Conservation (phyloP, 2,113 vertebrate genomes). For the Parus major region DNA sequence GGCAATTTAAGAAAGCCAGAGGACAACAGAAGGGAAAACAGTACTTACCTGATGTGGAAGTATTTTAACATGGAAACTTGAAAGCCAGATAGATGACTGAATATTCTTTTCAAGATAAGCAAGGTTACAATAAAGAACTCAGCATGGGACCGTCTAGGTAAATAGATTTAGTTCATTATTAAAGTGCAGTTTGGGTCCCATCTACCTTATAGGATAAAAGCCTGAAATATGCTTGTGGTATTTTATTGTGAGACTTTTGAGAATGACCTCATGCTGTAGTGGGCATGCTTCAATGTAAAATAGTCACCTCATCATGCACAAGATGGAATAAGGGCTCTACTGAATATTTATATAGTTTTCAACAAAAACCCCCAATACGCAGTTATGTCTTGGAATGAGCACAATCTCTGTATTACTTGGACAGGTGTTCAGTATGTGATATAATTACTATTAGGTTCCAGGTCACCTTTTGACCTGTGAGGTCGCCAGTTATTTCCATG, state of each 20-base stretch:
- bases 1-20: background rate
- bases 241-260: background rate
- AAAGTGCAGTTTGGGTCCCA: background rate
- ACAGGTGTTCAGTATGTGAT: background rate
- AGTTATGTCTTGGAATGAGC: background rate
- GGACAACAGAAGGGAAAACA: background rate
- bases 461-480: slow-evolving; percentile 4
- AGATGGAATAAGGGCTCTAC: background rate
- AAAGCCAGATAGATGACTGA: background rate
- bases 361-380: background rate
- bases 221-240: background rate
- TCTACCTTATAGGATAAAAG: background rate
- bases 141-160: background rate
- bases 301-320: background rate
- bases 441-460: slow-evolving; percentile 7
- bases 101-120: background rate
- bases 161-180: background rate
- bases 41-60: background rate
- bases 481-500: background rate
- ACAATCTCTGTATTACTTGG: background rate
- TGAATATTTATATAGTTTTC: slow-evolving; percentile 16
- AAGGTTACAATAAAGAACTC: background rate
- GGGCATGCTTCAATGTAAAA: background rate
- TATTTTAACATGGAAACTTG: background rate
- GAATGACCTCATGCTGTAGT: background rate